These are phyloP conservation scores for Leucopternis melanops DNA, from an alignment of 2,113 vertebrate genomes.

Conservation along the genomic window DNA sequence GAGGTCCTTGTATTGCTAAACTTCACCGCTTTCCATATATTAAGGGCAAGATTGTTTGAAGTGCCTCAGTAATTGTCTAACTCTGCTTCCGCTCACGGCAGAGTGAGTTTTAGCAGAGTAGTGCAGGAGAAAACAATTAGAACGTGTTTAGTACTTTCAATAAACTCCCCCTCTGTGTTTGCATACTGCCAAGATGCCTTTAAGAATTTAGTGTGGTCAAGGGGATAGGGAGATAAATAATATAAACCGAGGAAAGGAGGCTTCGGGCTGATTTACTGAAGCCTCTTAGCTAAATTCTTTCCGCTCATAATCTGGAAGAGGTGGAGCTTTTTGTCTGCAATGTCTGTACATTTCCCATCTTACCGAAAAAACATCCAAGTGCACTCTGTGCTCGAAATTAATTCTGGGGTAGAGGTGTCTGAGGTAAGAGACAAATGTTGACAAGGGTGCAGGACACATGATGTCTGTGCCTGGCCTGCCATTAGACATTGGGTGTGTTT, in stretches of 20 bases:
- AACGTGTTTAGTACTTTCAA: conserved; percentile 45
- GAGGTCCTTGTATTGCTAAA: not conserved
- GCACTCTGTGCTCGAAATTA: not conserved
- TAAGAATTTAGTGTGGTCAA: conserved; percentile 49
- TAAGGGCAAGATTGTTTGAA: not conserved
- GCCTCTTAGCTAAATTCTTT: conserved; percentile 52
- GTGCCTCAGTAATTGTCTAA: not conserved
- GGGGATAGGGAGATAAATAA: conserved; percentile 53
- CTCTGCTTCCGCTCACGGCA: not conserved
- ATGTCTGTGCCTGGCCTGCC: not conserved
- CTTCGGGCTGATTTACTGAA: conserved; percentile 34
- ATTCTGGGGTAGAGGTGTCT: not conserved
- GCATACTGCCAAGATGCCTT: conserved; percentile 41
- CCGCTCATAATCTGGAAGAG: conserved; percentile 21
- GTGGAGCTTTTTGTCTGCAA: conserved; percentile 8
- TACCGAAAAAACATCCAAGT: not conserved
- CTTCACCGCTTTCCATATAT: not conserved
- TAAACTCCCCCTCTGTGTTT: conserved; percentile 25
- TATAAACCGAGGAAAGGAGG: not conserved
- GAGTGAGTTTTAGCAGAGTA: not conserved
- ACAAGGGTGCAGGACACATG: not conserved
- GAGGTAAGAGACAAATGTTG: not conserved
- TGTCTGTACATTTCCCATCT: not conserved
- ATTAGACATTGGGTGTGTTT: not conserved
- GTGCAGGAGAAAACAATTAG: conserved; percentile 46